Base-by-base conservation (phyloP, 2,888 invertebrate genomes). In the Drepanosiphum platanoidis region DNA sequence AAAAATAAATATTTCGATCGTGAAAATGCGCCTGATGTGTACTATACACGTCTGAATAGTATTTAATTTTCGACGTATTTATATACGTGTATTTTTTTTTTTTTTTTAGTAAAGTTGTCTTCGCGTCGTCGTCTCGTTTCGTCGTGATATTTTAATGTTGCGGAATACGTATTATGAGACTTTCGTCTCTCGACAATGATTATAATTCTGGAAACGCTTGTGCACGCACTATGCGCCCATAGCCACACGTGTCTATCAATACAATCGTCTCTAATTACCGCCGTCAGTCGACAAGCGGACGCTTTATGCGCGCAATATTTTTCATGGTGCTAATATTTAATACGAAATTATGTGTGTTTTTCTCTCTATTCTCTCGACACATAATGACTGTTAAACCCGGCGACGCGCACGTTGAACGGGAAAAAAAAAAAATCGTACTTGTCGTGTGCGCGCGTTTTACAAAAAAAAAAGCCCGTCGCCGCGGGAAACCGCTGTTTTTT, bases 291-390 rank as follows among this genome's bases (percentile, higher is more conserved):
- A n/a, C n/a, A n/a, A n/a, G n/a, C 32, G 39, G 39, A 22, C 30
- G 32, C 30, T 66, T 66, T 42, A 32, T 39, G 66, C 18, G 30
- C 66, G 66, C 66, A 46, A 64, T n/a, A n/a, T 79, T 78, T 78
- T 78, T 78, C 66, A 78, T 66, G 79, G 79, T 79, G 79, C 79
- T 32, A 79, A 79, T 79, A 79, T 68, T 79, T 15, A 79, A 79
- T 68, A 66, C 22, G 32, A 66, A 66, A 78, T 78, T 66, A 78
- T 66, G 39, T 61, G 15, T 77, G 52, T 46, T 75, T 46, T 36
- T 36, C 61, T 27, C n/a, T 72, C n/a, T n/a, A n/a, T n/a, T n/a
- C n/a, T 32, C 46, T 8, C 8, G 30, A 72, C 18, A 30, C 52
- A 58, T 52, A 34, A 58, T 52, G 74, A 32, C 34, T 46, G 32